Evolutionary conservation across 2,113 vertebrate species (phyloP).

Genomic region (Dipodomys spectabilis): DNA sequence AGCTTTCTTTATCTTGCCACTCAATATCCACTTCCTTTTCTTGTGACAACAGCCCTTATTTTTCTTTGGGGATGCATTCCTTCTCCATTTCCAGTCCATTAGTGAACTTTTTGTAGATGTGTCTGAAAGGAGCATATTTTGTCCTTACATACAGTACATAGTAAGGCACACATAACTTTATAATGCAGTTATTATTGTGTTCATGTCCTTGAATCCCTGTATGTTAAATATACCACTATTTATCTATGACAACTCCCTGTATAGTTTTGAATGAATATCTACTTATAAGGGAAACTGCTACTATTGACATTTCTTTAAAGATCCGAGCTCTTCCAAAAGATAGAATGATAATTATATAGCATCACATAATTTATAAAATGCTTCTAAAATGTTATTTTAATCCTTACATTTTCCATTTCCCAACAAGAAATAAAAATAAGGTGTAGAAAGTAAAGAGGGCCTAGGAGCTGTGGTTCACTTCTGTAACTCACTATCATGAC

Average conservation of each 20-base stretch:
- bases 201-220: neutral
- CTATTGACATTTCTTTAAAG: neutral
- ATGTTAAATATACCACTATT: neutral
- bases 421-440: neutral
- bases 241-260: neutral
- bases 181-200: neutral
- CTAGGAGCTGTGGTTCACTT: no score
- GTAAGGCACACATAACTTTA: neutral
- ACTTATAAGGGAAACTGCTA: neutral
- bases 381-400: slow-evolving; percentile 11
- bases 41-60: neutral
- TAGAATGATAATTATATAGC: neutral
- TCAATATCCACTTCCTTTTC: neutral
- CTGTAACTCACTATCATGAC: no score
- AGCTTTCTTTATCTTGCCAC: slow-evolving; percentile 30
- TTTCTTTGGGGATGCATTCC: neutral
- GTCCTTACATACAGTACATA: neutral
- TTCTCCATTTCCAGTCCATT: neutral
- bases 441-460: neutral
- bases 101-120: neutral
- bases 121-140: neutral
- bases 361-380: neutral
- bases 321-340: neutral
- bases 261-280: neutral
- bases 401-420: neutral